Conservation (phyloP, 1,140 invertebrate genomes). For the Nephila pilipes region DNA sequence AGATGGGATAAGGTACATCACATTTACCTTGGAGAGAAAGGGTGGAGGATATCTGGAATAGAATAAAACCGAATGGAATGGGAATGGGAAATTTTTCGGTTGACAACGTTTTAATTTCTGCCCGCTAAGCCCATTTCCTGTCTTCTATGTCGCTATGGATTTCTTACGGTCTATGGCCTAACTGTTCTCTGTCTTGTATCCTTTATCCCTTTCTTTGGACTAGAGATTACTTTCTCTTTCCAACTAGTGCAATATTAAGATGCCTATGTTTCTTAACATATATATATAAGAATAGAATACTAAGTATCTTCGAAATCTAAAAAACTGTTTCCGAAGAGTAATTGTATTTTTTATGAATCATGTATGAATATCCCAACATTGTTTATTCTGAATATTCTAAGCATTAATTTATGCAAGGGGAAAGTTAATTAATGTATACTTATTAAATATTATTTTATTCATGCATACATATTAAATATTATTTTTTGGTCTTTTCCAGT, state of each 20-base stretch:
- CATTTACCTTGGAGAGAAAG: conserved; percentile 43
- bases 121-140: conserved; percentile 72
- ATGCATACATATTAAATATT: too few relatives aligned
- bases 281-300: background rate
- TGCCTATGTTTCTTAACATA: background rate
- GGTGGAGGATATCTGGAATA: conserved; percentile 6
- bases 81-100: conserved; percentile 76
- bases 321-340: too few relatives aligned
- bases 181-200: conserved; percentile 1
- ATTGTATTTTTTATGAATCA: too few relatives aligned
- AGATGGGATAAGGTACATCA: conserved; percentile 42
- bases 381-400: too few relatives aligned
- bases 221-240: background rate
- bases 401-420: too few relatives aligned
- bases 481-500: too few relatives aligned
- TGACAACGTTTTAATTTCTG: conserved; percentile 75
- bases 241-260: background rate
- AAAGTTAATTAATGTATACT: too few relatives aligned
- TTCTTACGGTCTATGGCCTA: conserved; percentile 51
- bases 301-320: too few relatives aligned
- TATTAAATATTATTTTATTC: too few relatives aligned
- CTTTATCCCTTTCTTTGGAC: background rate
- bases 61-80: conserved; percentile 70
- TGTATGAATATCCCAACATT: too few relatives aligned
- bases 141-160: conserved; percentile 28